These are phyloP conservation scores for Protodeltote pygarga DNA, from an alignment of 2,888 invertebrate genomes.

Conservation along the genomic window DNA sequence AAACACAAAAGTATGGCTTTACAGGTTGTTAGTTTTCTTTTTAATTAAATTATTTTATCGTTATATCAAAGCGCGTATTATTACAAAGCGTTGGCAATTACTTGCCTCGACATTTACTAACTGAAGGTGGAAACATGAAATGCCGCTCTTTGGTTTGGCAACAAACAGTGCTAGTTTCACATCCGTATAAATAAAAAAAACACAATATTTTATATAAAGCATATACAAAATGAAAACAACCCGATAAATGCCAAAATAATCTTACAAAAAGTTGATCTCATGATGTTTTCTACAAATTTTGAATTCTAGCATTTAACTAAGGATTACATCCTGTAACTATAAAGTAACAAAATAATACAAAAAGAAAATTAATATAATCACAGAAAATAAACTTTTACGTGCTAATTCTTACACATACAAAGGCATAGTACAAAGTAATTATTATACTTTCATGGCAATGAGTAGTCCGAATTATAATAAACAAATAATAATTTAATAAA, in stretches of 20 bases:
- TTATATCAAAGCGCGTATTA: slow-evolving; percentile 53
- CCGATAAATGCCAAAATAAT: slow-evolving; percentile 53
- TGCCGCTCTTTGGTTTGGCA: slow-evolving; percentile 73
- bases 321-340: slow-evolving; percentile 79
- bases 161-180: slow-evolving; percentile 46
- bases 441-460: slow-evolving; percentile 75
- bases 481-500: slow-evolving; percentile 3
- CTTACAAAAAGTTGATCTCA: slow-evolving; percentile 35
- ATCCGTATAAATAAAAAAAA: slow-evolving; percentile 40
- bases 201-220: slow-evolving; percentile 18
- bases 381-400: slow-evolving; percentile 78
- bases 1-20: slow-evolving; percentile 47
- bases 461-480: slow-evolving; percentile 70
- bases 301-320: slow-evolving; percentile 73
- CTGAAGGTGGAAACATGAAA: slow-evolving; percentile 54
- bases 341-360: slow-evolving; percentile 66
- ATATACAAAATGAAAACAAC: slow-evolving; percentile 51
- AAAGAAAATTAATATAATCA: slow-evolving; percentile 75
- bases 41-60: slow-evolving; percentile 24
- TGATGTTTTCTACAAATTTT: slow-evolving; percentile 31
- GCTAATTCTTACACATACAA: slow-evolving; percentile 61
- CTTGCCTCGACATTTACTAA: slow-evolving; percentile 34
- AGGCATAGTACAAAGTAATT: slow-evolving; percentile 76
- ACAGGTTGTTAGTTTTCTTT: slow-evolving; percentile 51
- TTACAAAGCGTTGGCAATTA: slow-evolving; percentile 65